These are phyloP conservation scores for Cynodonichthys magdalenae DNA, from an alignment of 2,797 vertebrate species.

Conservation along the genomic window DNA sequence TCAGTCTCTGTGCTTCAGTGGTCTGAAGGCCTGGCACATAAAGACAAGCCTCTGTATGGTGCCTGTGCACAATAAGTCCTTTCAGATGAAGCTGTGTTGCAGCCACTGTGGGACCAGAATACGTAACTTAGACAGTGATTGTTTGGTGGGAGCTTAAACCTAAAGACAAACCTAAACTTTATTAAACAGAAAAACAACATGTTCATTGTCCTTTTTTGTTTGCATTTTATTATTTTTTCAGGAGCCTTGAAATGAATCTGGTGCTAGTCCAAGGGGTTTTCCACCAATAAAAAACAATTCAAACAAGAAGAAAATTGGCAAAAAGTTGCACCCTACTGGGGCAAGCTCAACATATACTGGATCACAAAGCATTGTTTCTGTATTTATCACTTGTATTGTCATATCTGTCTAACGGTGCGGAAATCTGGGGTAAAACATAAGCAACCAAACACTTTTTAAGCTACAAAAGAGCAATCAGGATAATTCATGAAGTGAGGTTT, in stretches of 20 bases:
- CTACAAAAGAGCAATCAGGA: too few relatives aligned
- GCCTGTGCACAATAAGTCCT: constrained; percentile 64
- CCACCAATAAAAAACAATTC: constrained; percentile 5
- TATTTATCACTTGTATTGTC: not conserved
- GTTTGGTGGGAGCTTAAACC: constrained; percentile 19
- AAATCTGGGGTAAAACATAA: too few relatives aligned
- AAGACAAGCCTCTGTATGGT: constrained; percentile 61
- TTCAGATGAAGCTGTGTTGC: constrained; percentile 53
- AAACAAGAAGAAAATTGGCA: too few relatives aligned
- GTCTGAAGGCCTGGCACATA: constrained; percentile 42
- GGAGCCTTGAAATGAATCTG: constrained; percentile 19
- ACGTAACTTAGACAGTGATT: constrained; percentile 30
- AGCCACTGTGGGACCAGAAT: constrained; percentile 34
- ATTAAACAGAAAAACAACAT: not conserved
- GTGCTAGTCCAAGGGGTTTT: constrained; percentile 9
- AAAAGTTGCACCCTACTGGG: too few relatives aligned
- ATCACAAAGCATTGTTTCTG: too few relatives aligned
- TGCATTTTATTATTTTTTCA: constrained; percentile 7
- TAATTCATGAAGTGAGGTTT: too few relatives aligned
- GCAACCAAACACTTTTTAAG: too few relatives aligned
- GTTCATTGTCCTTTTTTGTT: not conserved
- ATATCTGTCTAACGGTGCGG: too few relatives aligned
- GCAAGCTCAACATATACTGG: not conserved
- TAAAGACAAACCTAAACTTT: constrained; percentile 9
- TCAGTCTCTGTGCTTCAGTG: constrained; percentile 36